These are phyloP conservation scores for Corythornis madagascariensis DNA, from an alignment of 2,113 vertebrate species.

Conservation along the genomic window DNA sequence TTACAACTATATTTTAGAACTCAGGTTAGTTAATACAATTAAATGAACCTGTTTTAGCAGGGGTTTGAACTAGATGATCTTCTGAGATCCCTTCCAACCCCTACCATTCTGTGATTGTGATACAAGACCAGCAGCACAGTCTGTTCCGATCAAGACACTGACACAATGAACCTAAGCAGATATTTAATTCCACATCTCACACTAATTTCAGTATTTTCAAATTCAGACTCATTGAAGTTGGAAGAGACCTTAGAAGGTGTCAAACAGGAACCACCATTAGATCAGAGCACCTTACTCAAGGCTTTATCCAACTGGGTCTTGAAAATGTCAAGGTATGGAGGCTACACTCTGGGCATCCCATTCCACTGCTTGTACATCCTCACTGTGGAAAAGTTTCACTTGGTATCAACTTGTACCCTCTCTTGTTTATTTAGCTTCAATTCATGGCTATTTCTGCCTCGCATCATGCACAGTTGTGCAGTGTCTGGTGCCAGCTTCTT, in stretches of 20 bases:
- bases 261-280: neutral
- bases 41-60: neutral
- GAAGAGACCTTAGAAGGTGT: neutral
- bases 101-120: neutral
- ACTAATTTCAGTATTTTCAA: neutral
- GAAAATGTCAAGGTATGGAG: neutral
- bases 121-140: neutral
- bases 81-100: neutral
- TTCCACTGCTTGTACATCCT: neutral
- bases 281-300: neutral
- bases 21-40: neutral
- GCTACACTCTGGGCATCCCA: neutral
- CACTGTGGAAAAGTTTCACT: neutral
- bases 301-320: neutral
- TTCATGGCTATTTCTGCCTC: neutral
- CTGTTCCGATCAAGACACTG: neutral
- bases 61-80: neutral
- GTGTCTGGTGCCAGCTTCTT: neutral
- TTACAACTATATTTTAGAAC: neutral
- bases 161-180: neutral
- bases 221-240: neutral
- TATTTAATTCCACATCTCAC: neutral
- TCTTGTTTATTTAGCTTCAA: neutral
- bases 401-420: neutral
- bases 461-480: neutral